Evolutionary conservation across 2,888 invertebrate genomes (phyloP).

Genomic region (Coelogynopora nodosa): DNA sequence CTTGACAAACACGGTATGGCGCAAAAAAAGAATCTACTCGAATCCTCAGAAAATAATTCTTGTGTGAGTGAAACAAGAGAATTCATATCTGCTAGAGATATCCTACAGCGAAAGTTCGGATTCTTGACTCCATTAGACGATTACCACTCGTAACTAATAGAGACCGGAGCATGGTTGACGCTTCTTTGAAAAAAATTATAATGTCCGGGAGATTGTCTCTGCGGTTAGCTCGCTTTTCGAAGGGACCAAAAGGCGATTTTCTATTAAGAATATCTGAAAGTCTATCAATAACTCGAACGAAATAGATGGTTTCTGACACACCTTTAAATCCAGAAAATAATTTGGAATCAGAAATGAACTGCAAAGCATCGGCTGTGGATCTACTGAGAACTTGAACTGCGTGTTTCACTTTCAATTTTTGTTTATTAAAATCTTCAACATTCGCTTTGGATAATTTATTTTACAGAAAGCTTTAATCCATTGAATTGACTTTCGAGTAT

Average conservation of each 20-base stretch:
- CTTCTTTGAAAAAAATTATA: background rate
- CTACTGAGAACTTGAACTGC: background rate
- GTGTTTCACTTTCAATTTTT: background rate
- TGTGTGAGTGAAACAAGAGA: background rate
- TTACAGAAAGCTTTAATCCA: too few species aligned
- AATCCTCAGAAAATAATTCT: background rate
- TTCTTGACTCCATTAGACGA: background rate
- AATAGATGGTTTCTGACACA: background rate
- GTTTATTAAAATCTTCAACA: constrained; percentile 19
- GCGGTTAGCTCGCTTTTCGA: background rate
- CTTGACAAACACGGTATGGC: background rate
- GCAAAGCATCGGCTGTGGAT: background rate
- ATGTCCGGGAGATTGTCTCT: background rate
- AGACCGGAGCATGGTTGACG: background rate
- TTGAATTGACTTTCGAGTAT: too few species aligned
- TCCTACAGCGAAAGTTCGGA: background rate
- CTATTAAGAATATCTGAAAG: background rate
- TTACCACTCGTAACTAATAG: background rate
- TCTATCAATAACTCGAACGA: background rate
- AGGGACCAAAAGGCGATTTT: background rate
- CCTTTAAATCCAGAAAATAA: background rate
- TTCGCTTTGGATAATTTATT: constrained; percentile 4
- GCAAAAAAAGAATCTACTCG: background rate
- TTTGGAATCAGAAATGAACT: background rate
- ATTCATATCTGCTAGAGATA: background rate